phyloP scores from a whole-genome alignment of 2,113 vertebrate species.

The Vimba vimba region DNA sequence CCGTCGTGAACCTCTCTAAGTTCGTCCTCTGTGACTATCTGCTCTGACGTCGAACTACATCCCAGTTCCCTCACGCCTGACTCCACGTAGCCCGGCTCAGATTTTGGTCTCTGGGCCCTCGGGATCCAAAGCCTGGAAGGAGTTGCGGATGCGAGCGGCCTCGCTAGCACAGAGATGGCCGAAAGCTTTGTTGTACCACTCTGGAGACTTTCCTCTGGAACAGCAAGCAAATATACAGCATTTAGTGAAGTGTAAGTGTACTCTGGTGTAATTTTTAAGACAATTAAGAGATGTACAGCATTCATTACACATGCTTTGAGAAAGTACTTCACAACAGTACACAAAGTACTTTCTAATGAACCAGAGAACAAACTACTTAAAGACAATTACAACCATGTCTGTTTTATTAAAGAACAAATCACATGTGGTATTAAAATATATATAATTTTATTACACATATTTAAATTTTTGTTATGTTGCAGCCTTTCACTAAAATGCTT shows the following conservation, averaged over 20 bases:
- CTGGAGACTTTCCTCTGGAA: slow-evolving; percentile 90
- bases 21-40: background rate
- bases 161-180: slow-evolving; percentile 90
- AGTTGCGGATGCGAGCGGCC: slow-evolving; percentile 88
- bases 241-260: background rate
- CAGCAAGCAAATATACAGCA: slow-evolving; percentile 9
- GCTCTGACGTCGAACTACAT: background rate
- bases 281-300: background rate
- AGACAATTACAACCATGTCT: background rate
- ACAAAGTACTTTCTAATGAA: too few species aligned
- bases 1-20: background rate
- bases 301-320: background rate
- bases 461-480: background rate
- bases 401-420: background rate
- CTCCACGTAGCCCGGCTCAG: slow-evolving; percentile 69
- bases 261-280: too few species aligned
- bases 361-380: background rate
- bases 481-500: background rate
- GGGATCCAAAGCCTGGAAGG: slow-evolving; percentile 84
- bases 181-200: slow-evolving; percentile 97
- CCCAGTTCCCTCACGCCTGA: slow-evolving; percentile 24
- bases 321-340: too few species aligned
- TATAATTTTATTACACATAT: too few species aligned
- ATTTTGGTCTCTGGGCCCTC: slow-evolving; percentile 89
- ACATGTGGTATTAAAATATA: too few species aligned